These are phyloP conservation scores for Podarcis muralis DNA, from an alignment of 2,113 vertebrate genomes.

Conservation along the genomic window DNA sequence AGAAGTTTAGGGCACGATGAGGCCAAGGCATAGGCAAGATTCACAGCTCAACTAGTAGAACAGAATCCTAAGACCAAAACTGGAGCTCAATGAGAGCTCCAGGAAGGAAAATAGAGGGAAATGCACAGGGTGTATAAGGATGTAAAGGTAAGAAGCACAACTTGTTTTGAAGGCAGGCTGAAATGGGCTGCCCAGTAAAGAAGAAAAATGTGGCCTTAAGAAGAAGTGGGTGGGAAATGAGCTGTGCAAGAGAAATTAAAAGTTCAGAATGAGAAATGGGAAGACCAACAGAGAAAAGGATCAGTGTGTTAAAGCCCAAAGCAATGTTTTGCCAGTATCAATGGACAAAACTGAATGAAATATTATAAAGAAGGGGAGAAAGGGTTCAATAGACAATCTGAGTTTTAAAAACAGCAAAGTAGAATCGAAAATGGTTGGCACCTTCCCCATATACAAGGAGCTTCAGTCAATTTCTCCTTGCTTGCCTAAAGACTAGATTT, in stretches of 20 bases:
- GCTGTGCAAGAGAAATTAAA: background rate
- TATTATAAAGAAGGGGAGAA: background rate
- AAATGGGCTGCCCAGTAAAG: background rate
- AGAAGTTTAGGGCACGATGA: background rate
- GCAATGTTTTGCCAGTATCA: background rate
- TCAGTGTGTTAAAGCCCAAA: background rate
- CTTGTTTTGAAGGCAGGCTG: background rate
- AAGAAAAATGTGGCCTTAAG: background rate
- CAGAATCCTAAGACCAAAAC: background rate
- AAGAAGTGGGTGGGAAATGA: background rate
- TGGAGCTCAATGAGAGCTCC: background rate
- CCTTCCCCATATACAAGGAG: background rate
- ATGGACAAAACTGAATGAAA: background rate
- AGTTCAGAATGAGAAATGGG: background rate
- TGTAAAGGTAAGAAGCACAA: background rate
- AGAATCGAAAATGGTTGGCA: background rate
- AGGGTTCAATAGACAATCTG: background rate
- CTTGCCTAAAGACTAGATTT: background rate
- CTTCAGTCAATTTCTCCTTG: background rate
- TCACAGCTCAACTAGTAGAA: background rate
- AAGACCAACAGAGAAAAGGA: background rate
- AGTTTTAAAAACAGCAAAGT: too few species aligned
- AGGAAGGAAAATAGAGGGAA: background rate
- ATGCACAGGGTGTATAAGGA: background rate
- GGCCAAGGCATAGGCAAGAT: background rate